phyloP scores from a whole-genome alignment of 1,140 invertebrate species.

The Drosophila lacertosa region DNA sequence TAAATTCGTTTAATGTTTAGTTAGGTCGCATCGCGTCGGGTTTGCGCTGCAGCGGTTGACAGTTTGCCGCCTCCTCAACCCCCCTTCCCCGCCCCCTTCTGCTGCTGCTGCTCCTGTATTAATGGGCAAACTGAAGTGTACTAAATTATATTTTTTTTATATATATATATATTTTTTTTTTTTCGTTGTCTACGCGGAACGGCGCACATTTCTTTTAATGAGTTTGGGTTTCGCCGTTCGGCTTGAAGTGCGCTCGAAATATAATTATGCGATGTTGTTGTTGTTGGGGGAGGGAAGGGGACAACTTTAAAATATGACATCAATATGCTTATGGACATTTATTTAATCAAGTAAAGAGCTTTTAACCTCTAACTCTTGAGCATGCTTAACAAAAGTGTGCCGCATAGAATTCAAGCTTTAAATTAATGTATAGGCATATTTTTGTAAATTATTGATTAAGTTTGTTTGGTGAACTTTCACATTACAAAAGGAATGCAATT shows the following conservation, averaged over 20 bases:
- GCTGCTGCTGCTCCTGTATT: slow-evolving; percentile 42
- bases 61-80: slow-evolving; percentile 10
- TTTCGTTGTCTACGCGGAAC: slow-evolving; percentile 12
- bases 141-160: slow-evolving; percentile 70
- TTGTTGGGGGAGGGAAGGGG: slow-evolving; percentile 3
- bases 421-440: not conserved
- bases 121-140: slow-evolving; percentile 65
- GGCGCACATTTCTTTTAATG: slow-evolving; percentile 66
- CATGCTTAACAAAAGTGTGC: not conserved
- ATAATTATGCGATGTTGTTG: slow-evolving; percentile 65
- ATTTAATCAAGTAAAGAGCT: slow-evolving; percentile 60
- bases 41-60: slow-evolving; percentile 41
- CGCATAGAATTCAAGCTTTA: not conserved
- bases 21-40: slow-evolving; percentile 57
- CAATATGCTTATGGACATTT: slow-evolving; percentile 38
- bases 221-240: slow-evolving; percentile 56
- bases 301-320: slow-evolving; percentile 27
- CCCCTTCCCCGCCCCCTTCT: not conserved
- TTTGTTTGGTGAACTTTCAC: not conserved
- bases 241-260: slow-evolving; percentile 67
- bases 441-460: slow-evolving; percentile 1
- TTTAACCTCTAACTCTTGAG: slow-evolving; percentile 5
- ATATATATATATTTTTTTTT: slow-evolving; percentile 54
- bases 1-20: slow-evolving; percentile 79
- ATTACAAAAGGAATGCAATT: not conserved